Evolutionary conservation across 1,140 invertebrate species (phyloP), one percentile per base, ranked within the genome.

Genomic region (Callitettix versicolor): DNA sequence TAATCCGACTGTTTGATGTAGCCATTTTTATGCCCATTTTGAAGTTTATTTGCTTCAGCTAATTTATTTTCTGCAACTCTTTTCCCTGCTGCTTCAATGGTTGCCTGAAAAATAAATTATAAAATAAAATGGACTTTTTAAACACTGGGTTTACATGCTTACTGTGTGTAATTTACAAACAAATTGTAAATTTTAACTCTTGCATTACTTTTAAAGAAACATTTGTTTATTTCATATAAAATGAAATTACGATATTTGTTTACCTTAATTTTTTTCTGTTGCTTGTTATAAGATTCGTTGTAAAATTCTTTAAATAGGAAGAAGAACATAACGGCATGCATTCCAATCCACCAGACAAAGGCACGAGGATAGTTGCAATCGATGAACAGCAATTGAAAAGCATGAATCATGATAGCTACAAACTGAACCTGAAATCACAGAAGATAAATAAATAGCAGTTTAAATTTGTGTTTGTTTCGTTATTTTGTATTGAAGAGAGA

Each of bases 361-460:
- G 77, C 78, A 53, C 78, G 82, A 0, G 88, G 88, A 65, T 88
- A 92, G 63, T 88, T 77, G 75, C 90, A 93, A 21, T 91, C 86
- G 63, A 84, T 82, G 72, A 91, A 89, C 46, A 92, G 71, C 22
- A 92, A 70, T 69, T 92, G 88, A 73, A 87, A 84, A 11, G 87
- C 82, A 66, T 92, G 89, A 3, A 86, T 66, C 70, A 86, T 81
- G 1, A 91, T 85, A 1, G 82, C 61, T 1, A 91, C 69, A 62
- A 93, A 93, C 69, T 93, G 90, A 2, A 82, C 60, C 74, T 73
- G 60, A 44, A 64, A 65, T 53, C 55, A 56, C 53, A 57, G 9
- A 30, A 30, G 9, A 30, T 30, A 30, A 4, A 30, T 30, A 30
- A 30, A 30, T 30, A 30, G 9, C 9, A 4, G 26, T 3, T 30